Evolutionary conservation across 2,113 vertebrate genomes (phyloP).

Genomic region (Thymallus thymallus): DNA sequence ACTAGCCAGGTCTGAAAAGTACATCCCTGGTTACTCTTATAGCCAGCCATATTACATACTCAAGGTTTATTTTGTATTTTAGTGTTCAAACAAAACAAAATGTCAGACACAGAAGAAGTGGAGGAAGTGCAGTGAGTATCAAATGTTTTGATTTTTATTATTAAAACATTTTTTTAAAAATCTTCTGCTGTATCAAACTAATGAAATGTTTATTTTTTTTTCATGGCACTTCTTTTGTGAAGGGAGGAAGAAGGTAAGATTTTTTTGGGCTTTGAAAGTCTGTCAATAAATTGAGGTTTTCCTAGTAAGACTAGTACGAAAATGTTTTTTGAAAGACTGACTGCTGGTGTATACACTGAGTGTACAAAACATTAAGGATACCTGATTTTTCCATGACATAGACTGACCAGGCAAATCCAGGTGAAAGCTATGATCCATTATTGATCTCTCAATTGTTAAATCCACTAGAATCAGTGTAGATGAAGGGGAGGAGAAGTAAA

Average conservation of each 20-base stretch:
- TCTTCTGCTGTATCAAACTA: background rate
- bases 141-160: background rate
- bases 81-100: constrained; percentile 52
- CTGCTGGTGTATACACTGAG: no score
- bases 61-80: constrained; percentile 14
- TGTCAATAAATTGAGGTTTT: background rate
- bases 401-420: no score
- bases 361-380: no score
- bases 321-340: no score
- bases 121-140: constrained; percentile 65
- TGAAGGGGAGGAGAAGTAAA: no score
- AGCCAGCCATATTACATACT: background rate
- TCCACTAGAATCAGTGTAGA: no score
- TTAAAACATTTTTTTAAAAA: background rate
- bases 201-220: constrained; percentile 3
- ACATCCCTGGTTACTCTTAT: no score
- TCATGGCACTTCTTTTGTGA: constrained; percentile 19
- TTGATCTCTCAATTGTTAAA: no score
- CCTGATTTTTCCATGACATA: no score
- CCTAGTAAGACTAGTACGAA: background rate
- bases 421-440: no score
- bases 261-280: background rate
- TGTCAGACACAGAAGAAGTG: constrained; percentile 73
- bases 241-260: constrained; percentile 68
- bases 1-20: no score